A percentile compares a stretch with the other conserved stretches of the same genome.
These are phyloP conservation scores for Halisarca cf. caerulea DNA, from an alignment of 37 sponge, comb jelly and placozoan genomes.

Conservation along the genomic window DNA sequence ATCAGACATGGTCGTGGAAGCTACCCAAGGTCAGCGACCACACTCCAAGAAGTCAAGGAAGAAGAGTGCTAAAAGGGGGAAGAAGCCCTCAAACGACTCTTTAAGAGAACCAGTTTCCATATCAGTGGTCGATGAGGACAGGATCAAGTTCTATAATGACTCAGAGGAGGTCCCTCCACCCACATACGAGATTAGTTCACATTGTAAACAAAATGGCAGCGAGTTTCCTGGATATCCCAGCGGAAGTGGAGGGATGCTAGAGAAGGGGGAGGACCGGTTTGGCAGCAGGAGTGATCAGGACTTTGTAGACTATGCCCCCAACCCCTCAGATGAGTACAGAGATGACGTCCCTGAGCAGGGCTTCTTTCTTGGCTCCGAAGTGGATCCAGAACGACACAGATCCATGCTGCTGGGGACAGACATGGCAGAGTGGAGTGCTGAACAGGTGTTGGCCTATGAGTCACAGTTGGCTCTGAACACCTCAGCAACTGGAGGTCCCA, in stretches of 20 bases:
- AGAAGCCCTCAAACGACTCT: background rate
- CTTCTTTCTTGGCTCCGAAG: background rate
- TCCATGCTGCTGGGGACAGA: constrained; percentile 19
- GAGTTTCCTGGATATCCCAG: too few relatives aligned
- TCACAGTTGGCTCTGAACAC: background rate
- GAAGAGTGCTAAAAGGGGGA: background rate
- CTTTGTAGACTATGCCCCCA: too few relatives aligned
- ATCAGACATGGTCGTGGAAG: background rate
- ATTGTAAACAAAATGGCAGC: too few relatives aligned
- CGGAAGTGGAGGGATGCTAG: too few relatives aligned
- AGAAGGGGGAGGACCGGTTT: too few relatives aligned
- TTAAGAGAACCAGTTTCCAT: background rate
- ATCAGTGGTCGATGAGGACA: background rate
- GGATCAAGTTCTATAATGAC: constrained; percentile 17
- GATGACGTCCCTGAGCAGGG: background rate
- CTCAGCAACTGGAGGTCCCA: too few relatives aligned
- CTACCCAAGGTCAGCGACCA: background rate
- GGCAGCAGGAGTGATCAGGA: too few relatives aligned
- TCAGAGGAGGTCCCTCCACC: background rate
- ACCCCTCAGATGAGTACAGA: too few relatives aligned
- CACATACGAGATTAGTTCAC: background rate
- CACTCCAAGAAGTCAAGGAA: background rate
- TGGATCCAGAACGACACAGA: background rate
- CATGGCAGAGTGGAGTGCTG: constrained; percentile 3
- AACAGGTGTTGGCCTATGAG: background rate